Percentiles rank a stretch among this genome's conserved stretches.
phyloP scores from a whole-genome alignment of 2,797 vertebrate species.

The Alca torda region DNA sequence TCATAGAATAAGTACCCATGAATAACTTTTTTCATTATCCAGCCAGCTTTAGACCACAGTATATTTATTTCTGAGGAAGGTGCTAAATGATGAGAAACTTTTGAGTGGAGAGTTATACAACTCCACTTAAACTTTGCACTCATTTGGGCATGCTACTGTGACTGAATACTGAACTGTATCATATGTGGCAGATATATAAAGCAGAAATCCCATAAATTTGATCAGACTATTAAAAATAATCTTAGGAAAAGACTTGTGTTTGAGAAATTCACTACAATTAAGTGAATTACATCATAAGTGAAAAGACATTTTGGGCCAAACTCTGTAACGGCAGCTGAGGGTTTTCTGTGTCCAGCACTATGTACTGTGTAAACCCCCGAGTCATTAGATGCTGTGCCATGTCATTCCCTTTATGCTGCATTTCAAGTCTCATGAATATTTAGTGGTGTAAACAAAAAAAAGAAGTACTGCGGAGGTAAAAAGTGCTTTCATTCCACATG shows the following conservation, averaged over 20 bases:
- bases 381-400: not conserved
- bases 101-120: not conserved
- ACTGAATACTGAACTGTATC: not conserved
- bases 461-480: not conserved
- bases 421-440: not conserved
- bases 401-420: not conserved
- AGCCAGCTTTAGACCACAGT: not conserved
- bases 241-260: not conserved
- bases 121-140: not conserved
- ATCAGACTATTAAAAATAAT: not conserved
- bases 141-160: not conserved
- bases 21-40: slow-evolving; percentile 26
- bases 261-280: not conserved
- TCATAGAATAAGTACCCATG: slow-evolving; percentile 14
- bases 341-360: not conserved
- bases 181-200: not conserved
- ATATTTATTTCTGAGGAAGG: slow-evolving; percentile 26
- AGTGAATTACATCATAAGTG: not conserved
- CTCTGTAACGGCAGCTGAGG: not conserved
- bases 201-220: not conserved
- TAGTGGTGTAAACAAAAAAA: not conserved
- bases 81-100: not conserved
- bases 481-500: not conserved
- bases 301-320: not conserved
- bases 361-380: not conserved